These are phyloP conservation scores for Scaptomyza parva DNA, from an alignment of 2,888 invertebrate species.

Conservation along the genomic window DNA sequence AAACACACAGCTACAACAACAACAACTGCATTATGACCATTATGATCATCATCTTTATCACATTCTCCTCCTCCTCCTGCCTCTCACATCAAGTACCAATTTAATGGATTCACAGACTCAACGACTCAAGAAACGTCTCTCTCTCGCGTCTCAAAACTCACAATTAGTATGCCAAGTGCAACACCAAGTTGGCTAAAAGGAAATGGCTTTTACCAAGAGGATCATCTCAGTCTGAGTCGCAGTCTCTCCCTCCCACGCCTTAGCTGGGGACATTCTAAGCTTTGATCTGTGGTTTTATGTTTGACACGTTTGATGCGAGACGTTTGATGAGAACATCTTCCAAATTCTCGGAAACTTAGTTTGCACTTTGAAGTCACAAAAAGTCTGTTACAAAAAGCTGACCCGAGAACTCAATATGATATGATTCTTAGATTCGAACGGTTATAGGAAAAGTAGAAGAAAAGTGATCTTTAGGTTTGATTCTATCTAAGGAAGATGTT, in stretches of 20 bases:
- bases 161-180: slow-evolving; percentile 67
- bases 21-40: slow-evolving; percentile 27
- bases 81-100: slow-evolving; percentile 80
- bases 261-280: slow-evolving; percentile 35
- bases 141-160: neutral
- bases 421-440: neutral
- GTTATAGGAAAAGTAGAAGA: neutral
- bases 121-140: slow-evolving; percentile 1
- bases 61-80: slow-evolving; percentile 29
- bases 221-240: slow-evolving; percentile 22
- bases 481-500: too few relatives aligned
- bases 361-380: slow-evolving; percentile 18
- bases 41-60: slow-evolving; percentile 29
- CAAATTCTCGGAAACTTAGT: slow-evolving; percentile 29
- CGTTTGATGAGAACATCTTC: slow-evolving; percentile 38
- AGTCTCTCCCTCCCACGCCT: slow-evolving; percentile 7
- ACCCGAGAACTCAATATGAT: neutral
- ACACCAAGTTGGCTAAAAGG: slow-evolving; percentile 36
- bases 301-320: slow-evolving; percentile 63
- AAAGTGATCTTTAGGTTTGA: neutral
- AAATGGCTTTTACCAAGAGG: slow-evolving; percentile 51
- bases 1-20: slow-evolving; percentile 31
- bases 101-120: slow-evolving; percentile 77
- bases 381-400: slow-evolving; percentile 25
- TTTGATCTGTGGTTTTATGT: slow-evolving; percentile 40